These are phyloP conservation scores for Paracanthobrama guichenoti DNA, from an alignment of 2,113 vertebrate species.

Conservation along the genomic window DNA sequence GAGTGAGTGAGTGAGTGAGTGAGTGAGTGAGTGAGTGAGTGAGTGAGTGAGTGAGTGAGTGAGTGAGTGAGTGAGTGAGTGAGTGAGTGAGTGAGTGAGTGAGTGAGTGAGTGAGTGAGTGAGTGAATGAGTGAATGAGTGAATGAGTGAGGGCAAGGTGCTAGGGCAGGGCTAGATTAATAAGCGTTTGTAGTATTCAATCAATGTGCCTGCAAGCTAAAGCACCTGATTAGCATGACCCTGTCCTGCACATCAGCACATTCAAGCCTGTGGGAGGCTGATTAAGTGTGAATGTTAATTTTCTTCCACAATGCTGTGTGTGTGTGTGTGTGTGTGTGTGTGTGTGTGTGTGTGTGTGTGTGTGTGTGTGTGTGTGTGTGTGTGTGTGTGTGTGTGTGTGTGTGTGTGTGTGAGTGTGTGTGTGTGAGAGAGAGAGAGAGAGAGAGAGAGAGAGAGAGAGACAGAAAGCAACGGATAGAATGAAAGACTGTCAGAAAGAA, in stretches of 20 bases:
- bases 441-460: conserved; percentile 36
- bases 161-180: conserved; percentile 66
- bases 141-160: conserved; percentile 34
- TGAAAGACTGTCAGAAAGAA: conserved; percentile 48
- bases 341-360: no score
- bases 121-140: no score
- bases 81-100: conserved; percentile 22
- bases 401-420: no score
- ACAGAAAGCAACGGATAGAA: background rate
- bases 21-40: conserved; percentile 37
- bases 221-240: conserved; percentile 75
- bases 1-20: conserved; percentile 30
- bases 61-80: conserved; percentile 16
- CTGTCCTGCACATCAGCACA: conserved; percentile 75
- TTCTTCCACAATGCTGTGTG: conserved; percentile 68
- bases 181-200: conserved; percentile 73
- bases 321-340: no score
- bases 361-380: no score
- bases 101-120: conserved; percentile 37
- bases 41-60: conserved; percentile 37
- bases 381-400: no score
- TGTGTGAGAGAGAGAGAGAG: conserved; percentile 34
- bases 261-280: conserved; percentile 72
- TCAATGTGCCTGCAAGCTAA: conserved; percentile 70
- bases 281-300: conserved; percentile 75